These are phyloP conservation scores for Cebus imitator DNA, from an alignment of 2,113 vertebrate genomes.

Conservation along the genomic window DNA sequence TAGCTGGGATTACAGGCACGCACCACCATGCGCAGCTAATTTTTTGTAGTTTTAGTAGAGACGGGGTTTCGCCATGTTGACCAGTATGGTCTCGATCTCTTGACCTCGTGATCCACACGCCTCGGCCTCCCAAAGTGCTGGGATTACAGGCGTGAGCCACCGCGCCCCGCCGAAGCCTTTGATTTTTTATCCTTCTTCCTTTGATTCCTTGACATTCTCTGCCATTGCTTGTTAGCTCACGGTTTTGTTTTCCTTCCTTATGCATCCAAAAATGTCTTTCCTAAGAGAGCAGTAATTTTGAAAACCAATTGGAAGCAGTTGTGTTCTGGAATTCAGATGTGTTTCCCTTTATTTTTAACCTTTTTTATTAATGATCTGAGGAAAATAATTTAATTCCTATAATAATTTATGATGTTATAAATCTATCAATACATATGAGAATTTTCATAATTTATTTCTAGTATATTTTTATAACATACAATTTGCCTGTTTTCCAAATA, in stretches of 20 bases:
- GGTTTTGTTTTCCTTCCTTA: neutral
- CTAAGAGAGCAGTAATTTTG: neutral
- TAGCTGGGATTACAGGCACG: no score
- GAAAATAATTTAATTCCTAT: neutral
- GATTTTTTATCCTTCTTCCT: neutral
- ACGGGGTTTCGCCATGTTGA: no score
- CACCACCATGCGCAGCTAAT: no score
- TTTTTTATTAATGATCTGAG: neutral
- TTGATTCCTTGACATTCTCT: neutral
- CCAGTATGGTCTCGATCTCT: no score
- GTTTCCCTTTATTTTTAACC: neutral
- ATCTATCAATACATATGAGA: neutral
- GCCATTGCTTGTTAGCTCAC: neutral
- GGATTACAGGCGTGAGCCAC: no score
- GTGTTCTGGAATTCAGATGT: neutral
- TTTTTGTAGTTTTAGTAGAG: no score
- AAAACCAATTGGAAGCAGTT: neutral
- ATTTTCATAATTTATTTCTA: constrained; percentile 15
- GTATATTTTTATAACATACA: neutral
- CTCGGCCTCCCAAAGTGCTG: no score
- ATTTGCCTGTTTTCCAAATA: neutral
- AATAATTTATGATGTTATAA: neutral
- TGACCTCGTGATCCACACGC: no score
- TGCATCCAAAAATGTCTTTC: neutral
- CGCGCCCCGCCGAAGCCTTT: neutral